Base-by-base conservation (phyloP, 2,113 vertebrate species). In the Syrmaticus mikado region DNA sequence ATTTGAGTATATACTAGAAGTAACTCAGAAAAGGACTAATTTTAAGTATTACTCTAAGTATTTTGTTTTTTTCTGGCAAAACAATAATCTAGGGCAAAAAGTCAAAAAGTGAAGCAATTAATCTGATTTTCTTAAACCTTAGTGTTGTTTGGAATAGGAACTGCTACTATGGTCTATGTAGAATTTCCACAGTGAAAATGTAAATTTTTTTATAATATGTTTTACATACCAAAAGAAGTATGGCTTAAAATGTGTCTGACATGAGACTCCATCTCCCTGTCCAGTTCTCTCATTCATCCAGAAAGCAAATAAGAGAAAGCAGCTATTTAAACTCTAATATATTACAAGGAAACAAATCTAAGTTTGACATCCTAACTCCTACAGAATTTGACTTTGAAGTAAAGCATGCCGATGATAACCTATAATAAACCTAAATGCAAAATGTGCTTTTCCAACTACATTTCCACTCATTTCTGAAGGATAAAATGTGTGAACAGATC, bases 401-500 rank as follows among this genome's bases (percentile, higher is more conserved):
- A 90, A 92, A 96, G n/a, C 27, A 75, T 19, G 10, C 41, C 73
- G 67, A 93, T 92, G 89, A 93, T 93, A 94, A 94, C 96, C 95
- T 94, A 94, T 76, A 96, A 92, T 92, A 94, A 94, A 62, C 58
- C 82, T 40, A 93, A 88, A 97, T 88, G 92, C 50, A 89, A 94
- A 96, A 95, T 81, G 64, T 24, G 86, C 79, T 95, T 95, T 95
- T 95, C 71, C 94, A 97, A 95, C 18, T 50, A 43, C 93, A 96
- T 96, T 97, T 97, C 87, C 82, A 92, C 81, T 96, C 90, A 82
- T 36, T 96, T 95, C 60, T 3, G 75, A 91, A 95, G 91, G 92
- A 97, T 91, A 96, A 97, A 93, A 82, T 68, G 77, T 91, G 85
- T 73, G 97, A 97, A 95, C 92, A 93, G 92, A 62, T 91, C 85